Conservation (phyloP, 2,113 vertebrate genomes). For the Centropus unirufus region DNA sequence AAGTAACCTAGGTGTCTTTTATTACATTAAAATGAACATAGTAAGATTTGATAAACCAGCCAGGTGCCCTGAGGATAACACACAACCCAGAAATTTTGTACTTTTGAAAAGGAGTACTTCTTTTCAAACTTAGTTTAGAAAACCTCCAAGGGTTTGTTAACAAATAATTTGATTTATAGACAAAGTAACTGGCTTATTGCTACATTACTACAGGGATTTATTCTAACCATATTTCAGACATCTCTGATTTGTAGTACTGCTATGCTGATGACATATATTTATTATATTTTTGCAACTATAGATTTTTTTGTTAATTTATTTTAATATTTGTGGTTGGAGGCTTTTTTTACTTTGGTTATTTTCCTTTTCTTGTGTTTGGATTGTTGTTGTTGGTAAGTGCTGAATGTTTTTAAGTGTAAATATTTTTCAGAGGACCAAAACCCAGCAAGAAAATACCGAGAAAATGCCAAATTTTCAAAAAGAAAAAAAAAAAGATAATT, state of each 20-base stretch:
- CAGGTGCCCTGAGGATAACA: background rate
- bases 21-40: background rate
- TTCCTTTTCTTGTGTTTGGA: background rate
- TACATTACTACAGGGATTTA: background rate
- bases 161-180: slow-evolving; percentile 4
- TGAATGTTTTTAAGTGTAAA: background rate
- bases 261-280: background rate
- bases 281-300: background rate
- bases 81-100: accelerated
- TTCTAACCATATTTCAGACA: background rate
- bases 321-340: background rate
- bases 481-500: too few relatives aligned
- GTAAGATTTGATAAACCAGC: background rate
- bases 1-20: background rate
- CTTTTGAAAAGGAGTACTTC: background rate
- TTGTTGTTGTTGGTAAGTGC: background rate
- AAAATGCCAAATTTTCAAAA: background rate
- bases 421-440: background rate
- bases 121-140: background rate
- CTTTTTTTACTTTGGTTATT: background rate
- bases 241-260: background rate
- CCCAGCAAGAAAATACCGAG: background rate
- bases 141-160: background rate
- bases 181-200: background rate
- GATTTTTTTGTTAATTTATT: background rate